Base-by-base conservation (phyloP, 2,797 vertebrate species). In the Sebastes kiyomatsui region DNA sequence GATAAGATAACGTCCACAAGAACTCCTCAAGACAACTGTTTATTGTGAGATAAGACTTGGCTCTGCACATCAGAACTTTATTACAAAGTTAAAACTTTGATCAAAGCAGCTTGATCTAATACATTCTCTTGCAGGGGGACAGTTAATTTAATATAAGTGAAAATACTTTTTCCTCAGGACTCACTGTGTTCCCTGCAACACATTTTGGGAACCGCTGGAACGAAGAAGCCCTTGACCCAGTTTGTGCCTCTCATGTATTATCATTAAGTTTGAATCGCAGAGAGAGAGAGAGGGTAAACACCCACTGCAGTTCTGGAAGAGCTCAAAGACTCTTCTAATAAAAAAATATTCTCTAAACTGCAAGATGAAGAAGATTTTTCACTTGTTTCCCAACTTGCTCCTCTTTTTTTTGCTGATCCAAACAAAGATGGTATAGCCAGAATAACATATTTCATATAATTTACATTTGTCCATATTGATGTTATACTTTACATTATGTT, bases 1-100 rank as follows among this genome's bases (percentile, higher is more conserved):
- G 77, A 83, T 87, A 71, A 81, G 75, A 85, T 73, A 82, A 84
- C 49, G 28, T 46, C 27, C 67, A 73, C 33, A 62, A 58, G 54
- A 71, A 35, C 27, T 81, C 66, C 54, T 55, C 6, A 23, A 71
- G 49, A 68, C 49, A 49, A 10, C 56, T 73, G 64, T 73, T 81
- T 35, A 22, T 46, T 77, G 27, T 75, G 20, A 68, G 58, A 52
- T 18, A 60, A 46, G 35, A 69, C 28, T 46, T 61, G 18, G 35
- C 42, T 35, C 42, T 11, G 60, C 9, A 60, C 30, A 35, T 49
- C 38, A 64, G 42, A 18, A 61, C 6, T 55, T 38, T 33, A 30
- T 75, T 61, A 60, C 61, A 72, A 22, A 35, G 59, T 70, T 60
- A 5, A 23, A 60, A 22, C 54, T 25, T 12, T 42, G 59, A 64